phyloP scores from a whole-genome alignment of 1,140 invertebrate species.

The Danaus melanippus region DNA sequence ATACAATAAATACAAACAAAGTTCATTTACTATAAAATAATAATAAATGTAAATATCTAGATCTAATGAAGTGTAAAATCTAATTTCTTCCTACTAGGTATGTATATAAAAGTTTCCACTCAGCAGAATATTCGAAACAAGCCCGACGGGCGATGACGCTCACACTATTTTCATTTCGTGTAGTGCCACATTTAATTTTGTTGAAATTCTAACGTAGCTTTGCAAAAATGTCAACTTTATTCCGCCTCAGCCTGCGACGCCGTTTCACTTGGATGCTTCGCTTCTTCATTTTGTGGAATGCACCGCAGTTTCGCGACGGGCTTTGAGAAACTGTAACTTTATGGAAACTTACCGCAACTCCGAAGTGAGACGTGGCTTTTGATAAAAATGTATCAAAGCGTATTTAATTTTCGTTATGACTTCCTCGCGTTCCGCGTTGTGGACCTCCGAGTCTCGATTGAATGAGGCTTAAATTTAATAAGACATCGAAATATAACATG shows the following conservation, averaged over 20 bases:
- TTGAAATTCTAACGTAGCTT: constrained; percentile 71
- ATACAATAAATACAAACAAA: too few relatives aligned
- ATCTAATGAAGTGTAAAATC: too few relatives aligned
- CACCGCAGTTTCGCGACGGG: constrained; percentile 61
- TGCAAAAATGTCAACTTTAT: constrained; percentile 72
- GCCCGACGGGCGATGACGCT: constrained; percentile 20
- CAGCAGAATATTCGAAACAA: neutral
- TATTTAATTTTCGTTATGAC: constrained; percentile 69
- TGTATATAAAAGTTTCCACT: constrained; percentile 2
- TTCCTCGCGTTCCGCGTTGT: constrained; percentile 25
- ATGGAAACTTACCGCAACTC: constrained; percentile 62
- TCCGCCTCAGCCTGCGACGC: constrained; percentile 61
- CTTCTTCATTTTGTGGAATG: constrained; percentile 68
- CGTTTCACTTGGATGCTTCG: constrained; percentile 63
- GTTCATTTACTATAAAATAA: too few relatives aligned
- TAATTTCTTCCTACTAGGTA: too few relatives aligned
- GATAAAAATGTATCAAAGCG: constrained; percentile 65
- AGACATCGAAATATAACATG: too few relatives aligned
- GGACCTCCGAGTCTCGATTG: too few relatives aligned
- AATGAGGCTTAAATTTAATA: too few relatives aligned
- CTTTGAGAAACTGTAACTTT: constrained; percentile 70
- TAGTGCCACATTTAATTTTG: constrained; percentile 70
- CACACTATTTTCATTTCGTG: constrained; percentile 67
- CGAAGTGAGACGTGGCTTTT: constrained; percentile 62
- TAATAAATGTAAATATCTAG: too few relatives aligned